Evolutionary conservation across 2,797 vertebrate species (phyloP), one percentile per base, ranked within the genome.

Genomic region (Lerista edwardsae): DNA sequence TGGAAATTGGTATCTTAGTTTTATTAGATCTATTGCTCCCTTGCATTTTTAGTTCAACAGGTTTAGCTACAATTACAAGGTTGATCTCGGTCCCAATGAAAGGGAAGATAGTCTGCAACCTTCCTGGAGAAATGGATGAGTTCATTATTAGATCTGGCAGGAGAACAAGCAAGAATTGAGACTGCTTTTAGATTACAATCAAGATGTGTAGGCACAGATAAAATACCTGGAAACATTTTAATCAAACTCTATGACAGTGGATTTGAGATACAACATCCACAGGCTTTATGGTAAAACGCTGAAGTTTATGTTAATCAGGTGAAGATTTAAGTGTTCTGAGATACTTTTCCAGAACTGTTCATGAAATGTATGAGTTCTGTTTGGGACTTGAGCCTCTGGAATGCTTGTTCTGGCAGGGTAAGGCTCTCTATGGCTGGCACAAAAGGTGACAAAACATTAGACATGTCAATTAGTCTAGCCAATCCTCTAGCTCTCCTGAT

Each of bases 171-270:
- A 75, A 68, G 62, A 74, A 39, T 15, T 75, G 34, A 39, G 44
- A 57, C 44, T 64, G 36, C 61, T 75, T 65, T 25, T 74, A 75
- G 47, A 80, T 85, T 80, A 57, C 21, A 74, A 67, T 80, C 61
- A 73, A 77, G 65, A 77, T 85, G n/a, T 67, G 29, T 27, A 55
- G 51, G 61, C 61, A 67, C 72, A 85, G 77, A 85, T 65, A 79
- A 79, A 79, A 79, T 27, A 74, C 8, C 59, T 57, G 31, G 44
- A 57, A 47, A n/a, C 29, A 76, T 76, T 68, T 76, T 76, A 83
- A 83, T 76, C 47, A 75, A 67, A 75, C 34, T 61, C 41, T 23
- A 57, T 44, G 61, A 41, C 19, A 75, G 57, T 64, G 29, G 31
- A 39, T 11, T 73, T n/a, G 59, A 67, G 29, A 74, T 7, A 59